Evolutionary conservation across 2,888 invertebrate species (phyloP).

Genomic region (Perizoma affinitatum): DNA sequence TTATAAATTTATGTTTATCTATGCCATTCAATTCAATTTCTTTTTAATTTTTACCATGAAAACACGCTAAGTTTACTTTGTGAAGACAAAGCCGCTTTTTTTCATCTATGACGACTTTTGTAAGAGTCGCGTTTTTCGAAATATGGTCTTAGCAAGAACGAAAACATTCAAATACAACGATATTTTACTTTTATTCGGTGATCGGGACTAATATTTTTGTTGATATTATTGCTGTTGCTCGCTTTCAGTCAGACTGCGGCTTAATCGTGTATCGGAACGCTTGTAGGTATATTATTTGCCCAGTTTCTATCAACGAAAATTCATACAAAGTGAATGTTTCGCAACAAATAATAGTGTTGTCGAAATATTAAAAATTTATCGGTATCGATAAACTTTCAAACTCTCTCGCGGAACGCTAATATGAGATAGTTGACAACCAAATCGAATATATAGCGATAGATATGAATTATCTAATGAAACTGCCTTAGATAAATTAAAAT

Average conservation of each 20-base stretch:
- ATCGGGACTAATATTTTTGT: too few relatives aligned
- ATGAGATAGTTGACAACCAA: constrained; percentile 34
- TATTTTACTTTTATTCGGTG: too few relatives aligned
- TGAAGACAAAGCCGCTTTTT: too few relatives aligned
- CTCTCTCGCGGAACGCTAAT: constrained; percentile 19
- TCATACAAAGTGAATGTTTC: constrained; percentile 22
- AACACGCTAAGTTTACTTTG: too few relatives aligned
- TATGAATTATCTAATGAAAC: constrained; percentile 33
- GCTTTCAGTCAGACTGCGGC: not conserved
- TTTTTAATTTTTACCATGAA: too few relatives aligned
- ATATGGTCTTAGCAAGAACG: too few relatives aligned
- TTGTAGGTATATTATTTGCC: constrained; percentile 24
- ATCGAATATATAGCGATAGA: constrained; percentile 36
- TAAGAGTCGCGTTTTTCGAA: too few relatives aligned
- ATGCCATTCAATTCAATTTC: too few relatives aligned
- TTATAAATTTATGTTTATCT: too few relatives aligned
- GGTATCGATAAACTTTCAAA: constrained; percentile 19
- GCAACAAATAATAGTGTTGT: constrained; percentile 17
- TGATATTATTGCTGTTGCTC: constrained; percentile 7
- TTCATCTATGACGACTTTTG: too few relatives aligned
- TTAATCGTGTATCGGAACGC: constrained; percentile 8
- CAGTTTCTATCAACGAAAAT: constrained; percentile 26
- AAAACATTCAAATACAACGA: too few relatives aligned
- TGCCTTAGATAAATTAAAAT: constrained; percentile 39
- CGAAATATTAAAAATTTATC: constrained; percentile 8